phyloP scores from a whole-genome alignment of 1,140 invertebrate genomes.

The Heliconius himera region DNA sequence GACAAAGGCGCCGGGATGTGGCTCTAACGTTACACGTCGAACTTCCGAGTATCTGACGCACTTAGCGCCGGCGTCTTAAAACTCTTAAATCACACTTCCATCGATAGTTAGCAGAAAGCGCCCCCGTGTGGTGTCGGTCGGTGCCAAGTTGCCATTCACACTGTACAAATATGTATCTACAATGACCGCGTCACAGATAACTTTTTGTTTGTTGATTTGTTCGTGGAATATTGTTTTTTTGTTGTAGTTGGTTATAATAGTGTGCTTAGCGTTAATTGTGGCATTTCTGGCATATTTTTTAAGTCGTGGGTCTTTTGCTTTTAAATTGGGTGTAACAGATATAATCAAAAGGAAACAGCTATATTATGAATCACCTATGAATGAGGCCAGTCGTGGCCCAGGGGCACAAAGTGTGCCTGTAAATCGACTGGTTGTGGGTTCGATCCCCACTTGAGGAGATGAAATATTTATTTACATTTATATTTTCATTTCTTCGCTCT shows the following conservation, averaged over 20 bases:
- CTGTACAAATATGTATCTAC: not conserved
- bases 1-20: conserved; percentile 19
- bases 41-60: conserved; percentile 30
- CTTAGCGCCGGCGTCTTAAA: conserved; percentile 26
- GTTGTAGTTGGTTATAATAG: not conserved
- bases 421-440: too few species aligned
- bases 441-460: too few species aligned
- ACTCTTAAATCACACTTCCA: not conserved
- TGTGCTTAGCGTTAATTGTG: not conserved
- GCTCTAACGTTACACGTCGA: not conserved
- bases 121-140: not conserved
- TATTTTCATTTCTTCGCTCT: too few species aligned
- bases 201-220: not conserved
- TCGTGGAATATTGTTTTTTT: not conserved
- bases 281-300: not conserved
- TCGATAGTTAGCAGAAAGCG: not conserved
- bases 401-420: too few species aligned
- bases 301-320: not conserved
- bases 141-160: not conserved
- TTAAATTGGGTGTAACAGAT: too few species aligned
- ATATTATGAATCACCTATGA: not conserved
- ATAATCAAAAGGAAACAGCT: not conserved
- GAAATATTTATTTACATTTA: too few species aligned
- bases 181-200: conserved; percentile 1
- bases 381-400: too few species aligned